Evolutionary conservation across 2,888 invertebrate genomes (phyloP).

Genomic region (Ochropleura plecta): DNA sequence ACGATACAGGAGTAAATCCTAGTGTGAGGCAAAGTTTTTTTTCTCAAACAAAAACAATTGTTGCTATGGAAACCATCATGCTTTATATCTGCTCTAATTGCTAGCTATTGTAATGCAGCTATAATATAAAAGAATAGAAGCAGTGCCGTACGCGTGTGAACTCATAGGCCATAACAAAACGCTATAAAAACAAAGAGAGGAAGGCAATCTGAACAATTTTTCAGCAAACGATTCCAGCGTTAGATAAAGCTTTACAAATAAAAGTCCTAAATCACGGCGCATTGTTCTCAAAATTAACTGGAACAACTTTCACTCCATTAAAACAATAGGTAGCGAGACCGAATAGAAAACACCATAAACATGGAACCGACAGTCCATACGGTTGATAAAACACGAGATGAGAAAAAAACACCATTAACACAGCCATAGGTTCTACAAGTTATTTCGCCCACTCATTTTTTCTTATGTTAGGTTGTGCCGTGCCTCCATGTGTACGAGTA

Average conservation of each 20-base stretch:
- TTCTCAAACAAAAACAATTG: neutral
- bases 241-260: constrained; percentile 47
- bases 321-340: constrained; percentile 63
- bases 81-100: constrained; percentile 19
- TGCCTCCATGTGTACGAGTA: neutral
- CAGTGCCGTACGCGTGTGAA: neutral
- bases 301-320: constrained; percentile 64
- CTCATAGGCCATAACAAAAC: constrained; percentile 22
- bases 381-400: constrained; percentile 40
- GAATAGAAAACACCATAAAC: constrained; percentile 52
- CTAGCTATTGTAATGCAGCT: constrained; percentile 17
- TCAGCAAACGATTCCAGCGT: constrained; percentile 40
- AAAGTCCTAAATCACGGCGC: constrained; percentile 39
- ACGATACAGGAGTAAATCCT: too few species aligned
- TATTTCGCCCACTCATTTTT: constrained; percentile 38
- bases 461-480: neutral
- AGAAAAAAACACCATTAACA: constrained; percentile 21
- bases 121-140: constrained; percentile 1
- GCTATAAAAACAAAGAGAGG: constrained; percentile 36
- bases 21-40: too few species aligned
- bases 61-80: neutral
- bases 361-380: constrained; percentile 24
- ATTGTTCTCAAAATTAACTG: constrained; percentile 62
- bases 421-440: constrained; percentile 28
- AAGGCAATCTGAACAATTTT: constrained; percentile 34